Base-by-base conservation (phyloP, 2,113 vertebrate genomes). In the Hemichromis elongatus region DNA sequence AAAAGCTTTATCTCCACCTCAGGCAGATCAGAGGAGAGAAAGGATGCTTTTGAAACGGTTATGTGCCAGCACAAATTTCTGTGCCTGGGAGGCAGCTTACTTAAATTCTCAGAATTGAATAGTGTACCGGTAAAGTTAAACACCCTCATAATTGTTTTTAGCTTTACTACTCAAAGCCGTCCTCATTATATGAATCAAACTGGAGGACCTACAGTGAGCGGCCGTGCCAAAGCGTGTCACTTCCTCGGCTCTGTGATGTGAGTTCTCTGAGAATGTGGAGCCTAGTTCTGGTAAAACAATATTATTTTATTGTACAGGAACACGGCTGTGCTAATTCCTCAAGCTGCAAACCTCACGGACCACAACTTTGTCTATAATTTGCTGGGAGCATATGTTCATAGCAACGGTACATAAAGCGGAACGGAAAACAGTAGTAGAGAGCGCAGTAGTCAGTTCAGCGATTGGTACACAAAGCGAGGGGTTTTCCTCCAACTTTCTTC, bases 291-390 rank as follows among this genome's bases (percentile, higher is more conserved):
- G 91, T 95, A 94, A 95, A 95, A 95, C 94, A 94, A 96, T 95
- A 94, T 94, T 93, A 93, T 94, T 94, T 95, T 95, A 95, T 95
- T 95, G 94, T 94, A 93, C 94, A 95, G 92, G 91, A 95, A 95
- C 93, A 95, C n/a, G 85, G 92, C 93, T 93, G 91, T 89, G 86
- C 94, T 96, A 95, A 94, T 95, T 94, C 93, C 89, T 95, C 91
- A 82, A 90, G 95, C 94, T 94, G 94, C 93, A 95, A 95, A 96
- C 95, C 94, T 96, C 95, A 94, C n/a, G 70, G 90, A 96, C 95
- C 95, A 94, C 95, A 96, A 90, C 94, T 93, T 93, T 94, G 95
- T 91, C 95, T 96, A 93, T 96, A 96, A 96, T 96, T 96, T 94
- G 91, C 93, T 88, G 86, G 90, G 88, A 95, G 93, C 91, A 92